Evolutionary conservation across 2,113 vertebrate species (phyloP).

Genomic region (Heliornis fulica): DNA sequence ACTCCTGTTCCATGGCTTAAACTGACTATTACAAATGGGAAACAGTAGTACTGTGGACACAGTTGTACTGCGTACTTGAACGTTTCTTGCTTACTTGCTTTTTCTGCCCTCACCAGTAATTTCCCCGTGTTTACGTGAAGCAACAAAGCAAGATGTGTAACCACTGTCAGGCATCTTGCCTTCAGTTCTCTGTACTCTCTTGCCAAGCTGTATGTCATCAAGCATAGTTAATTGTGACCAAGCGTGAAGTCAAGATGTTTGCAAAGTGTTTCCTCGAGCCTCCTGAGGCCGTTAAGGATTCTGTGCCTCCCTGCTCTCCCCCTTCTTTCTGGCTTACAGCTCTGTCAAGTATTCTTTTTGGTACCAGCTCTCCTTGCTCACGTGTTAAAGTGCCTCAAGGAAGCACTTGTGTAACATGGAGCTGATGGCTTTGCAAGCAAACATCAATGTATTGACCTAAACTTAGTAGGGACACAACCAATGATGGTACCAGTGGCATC

Average conservation of each 20-base stretch:
- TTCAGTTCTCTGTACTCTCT: not conserved
- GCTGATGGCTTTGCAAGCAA: not conserved
- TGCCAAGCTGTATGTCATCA: not conserved
- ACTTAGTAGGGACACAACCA: not conserved
- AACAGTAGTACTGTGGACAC: not conserved
- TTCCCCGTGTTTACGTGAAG: not conserved
- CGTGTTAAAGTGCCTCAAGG: rapidly evolving
- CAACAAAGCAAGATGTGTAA: not conserved
- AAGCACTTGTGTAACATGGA: not conserved
- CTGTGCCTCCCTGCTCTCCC: not conserved
- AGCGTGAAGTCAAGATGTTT: not conserved
- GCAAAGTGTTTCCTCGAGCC: not conserved
- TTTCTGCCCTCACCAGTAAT: not conserved
- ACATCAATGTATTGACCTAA: not conserved
- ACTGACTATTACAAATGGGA: not conserved
- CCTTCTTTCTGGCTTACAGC: not conserved
- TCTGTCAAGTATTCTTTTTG: not conserved
- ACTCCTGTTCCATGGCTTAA: constrained; percentile 33
- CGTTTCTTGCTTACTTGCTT: not conserved
- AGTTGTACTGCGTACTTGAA: not conserved
- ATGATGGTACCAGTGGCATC: not conserved
- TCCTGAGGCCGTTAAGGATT: not conserved
- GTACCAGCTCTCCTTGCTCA: not conserved
- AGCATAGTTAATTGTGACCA: not conserved
- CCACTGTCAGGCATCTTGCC: not conserved